Evolutionary conservation across 2,113 vertebrate genomes (phyloP), one percentile per base, ranked within the genome.

Genomic region (Condylura cristata): DNA sequence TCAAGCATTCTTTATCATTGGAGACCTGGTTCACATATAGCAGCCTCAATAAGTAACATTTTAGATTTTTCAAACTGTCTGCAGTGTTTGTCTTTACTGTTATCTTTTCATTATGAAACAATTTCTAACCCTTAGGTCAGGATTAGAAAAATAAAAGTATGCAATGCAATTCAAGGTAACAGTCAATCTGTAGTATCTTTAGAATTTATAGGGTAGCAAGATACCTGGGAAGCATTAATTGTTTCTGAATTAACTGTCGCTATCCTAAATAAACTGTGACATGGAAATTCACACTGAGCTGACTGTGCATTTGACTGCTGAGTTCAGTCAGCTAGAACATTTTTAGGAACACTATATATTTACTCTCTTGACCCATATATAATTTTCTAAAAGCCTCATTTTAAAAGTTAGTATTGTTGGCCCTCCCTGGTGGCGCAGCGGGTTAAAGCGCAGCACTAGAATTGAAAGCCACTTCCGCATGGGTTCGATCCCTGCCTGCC

Each of bases 61-160:
- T 72, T 51, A 44, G 30, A 30, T 10, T 81, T 84, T 95, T 65
- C 12, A 28, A 16, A 37, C 30, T 24, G 9, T 30, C 39, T 22
- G 8, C 39, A 17, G 39, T 60, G 12, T 86, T 66, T 80, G 8
- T 41, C 63, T 79, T 88, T 85, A 26, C 51, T 34, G 1, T 75
- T 81, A 13, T 94, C 71, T 79, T 92, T 92, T 90, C 48, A 30
- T 51, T 44, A 37, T 78, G 65, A 83, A 91, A 79, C 51, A 65
- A 65, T 70, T 91, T 89, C 53, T 81, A 56, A 87, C n/a, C 16
- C n/a, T 79, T 74, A 71, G 74, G 10, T 2, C 60, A 89, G 80
- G 74, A 88, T 48, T 4, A 60, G n/a, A 53, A 63, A 91, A 65
- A 30, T 65, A 51, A 68, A 13, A 70, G 3, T 81, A 58, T 71